Evolutionary conservation across 1,140 invertebrate genomes (phyloP).

Genomic region (Muscidifurax raptorellus): DNA sequence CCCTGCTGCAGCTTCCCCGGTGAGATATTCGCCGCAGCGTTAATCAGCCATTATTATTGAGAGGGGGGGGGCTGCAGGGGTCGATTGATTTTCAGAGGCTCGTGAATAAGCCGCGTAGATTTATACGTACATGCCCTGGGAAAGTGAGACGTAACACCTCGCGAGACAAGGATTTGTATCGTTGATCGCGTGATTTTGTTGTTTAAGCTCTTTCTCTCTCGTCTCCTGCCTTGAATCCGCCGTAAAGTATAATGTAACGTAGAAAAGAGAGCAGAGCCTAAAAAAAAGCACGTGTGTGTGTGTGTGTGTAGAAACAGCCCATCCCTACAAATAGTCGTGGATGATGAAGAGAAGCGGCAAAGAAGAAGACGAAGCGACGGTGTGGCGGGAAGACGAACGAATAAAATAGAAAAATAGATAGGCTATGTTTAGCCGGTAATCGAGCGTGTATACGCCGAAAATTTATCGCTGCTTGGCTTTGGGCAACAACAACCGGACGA

Average conservation of each 20-base stretch:
- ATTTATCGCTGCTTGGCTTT: neutral
- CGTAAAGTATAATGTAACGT: neutral
- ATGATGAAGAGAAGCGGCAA: neutral
- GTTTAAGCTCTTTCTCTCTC: neutral
- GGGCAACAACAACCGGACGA: neutral
- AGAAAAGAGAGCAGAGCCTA: neutral
- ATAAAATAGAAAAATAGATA: neutral
- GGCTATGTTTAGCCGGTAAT: neutral
- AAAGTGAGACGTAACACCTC: neutral
- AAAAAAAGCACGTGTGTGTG: neutral
- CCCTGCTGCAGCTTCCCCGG: conserved; percentile 22
- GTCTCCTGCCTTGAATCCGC: neutral
- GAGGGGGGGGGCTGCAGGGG: neutral
- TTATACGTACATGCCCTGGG: neutral
- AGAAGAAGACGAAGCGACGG: neutral
- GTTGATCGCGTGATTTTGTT: neutral
- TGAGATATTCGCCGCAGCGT: conserved; percentile 25
- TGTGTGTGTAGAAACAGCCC: neutral
- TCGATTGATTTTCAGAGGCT: neutral
- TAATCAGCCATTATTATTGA: conserved; percentile 34
- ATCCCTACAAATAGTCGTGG: neutral
- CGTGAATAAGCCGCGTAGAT: too few relatives aligned
- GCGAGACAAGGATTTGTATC: neutral
- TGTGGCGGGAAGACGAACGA: neutral
- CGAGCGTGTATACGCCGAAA: neutral